Evolutionary conservation across 2,113 vertebrate species (phyloP), one percentile per base, ranked within the genome.

Genomic region (Tachysurus vachellii): DNA sequence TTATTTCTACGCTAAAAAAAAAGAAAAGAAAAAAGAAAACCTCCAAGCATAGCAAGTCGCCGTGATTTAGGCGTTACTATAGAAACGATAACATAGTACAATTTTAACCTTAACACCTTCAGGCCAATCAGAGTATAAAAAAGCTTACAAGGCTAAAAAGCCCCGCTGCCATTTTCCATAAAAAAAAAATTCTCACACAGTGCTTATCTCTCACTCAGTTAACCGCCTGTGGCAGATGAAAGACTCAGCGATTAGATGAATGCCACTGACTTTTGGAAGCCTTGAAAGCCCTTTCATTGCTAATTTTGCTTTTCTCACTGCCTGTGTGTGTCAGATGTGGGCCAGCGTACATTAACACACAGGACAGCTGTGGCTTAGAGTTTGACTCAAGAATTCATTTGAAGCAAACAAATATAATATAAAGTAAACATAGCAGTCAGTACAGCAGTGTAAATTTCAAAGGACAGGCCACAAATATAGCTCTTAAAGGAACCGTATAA

Each of bases 221-320:
- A 82, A 82, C 64, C 75, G n/a, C 53, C 42, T 57, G 57, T 54
- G 21, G 85, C 73, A 66, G 88, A 87, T 86, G 50, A 84, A 89
- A 87, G 76, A 80, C 64, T 59, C 66, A 17, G 28, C 53, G 68
- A 89, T 23, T 42, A 85, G 77, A 85, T 89, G 82, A 81, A 85
- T 87, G 77, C 77, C 85, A 57, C 66, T 36, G 42, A 76, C 66
- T 54, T 80, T 75, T 56, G 83, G 31, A 62, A 70, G 79, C 62
- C 54, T 68, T 68, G 68, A 82, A 50, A 87, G 54, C 42, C 77
- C n/a, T 73, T 73, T 82, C 59, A 42, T 57, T 82, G 84, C 50
- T 87, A 53, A 85, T 68, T 89, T 54, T 87, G 85, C 83, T 85
- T 53, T 53, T 54, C 75, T 66, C 84, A 17, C 7, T 23, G 1